phyloP scores from a whole-genome alignment of 2,888 invertebrate genomes.

The Apomyelois bistriatella region DNA sequence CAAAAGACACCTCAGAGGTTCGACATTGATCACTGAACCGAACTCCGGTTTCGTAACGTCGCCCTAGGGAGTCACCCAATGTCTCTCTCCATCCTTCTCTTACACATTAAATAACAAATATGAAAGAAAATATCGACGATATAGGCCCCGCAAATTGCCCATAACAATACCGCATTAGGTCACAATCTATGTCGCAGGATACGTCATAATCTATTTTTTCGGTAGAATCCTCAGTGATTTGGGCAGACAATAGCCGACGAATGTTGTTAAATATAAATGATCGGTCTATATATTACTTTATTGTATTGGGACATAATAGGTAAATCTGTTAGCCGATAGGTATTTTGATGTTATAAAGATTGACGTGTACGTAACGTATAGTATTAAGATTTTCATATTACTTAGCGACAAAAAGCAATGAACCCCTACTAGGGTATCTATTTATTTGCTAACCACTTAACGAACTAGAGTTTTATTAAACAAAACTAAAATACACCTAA shows the following conservation, averaged over 20 bases:
- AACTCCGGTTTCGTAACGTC: conserved; percentile 70
- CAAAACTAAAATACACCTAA: too few relatives aligned
- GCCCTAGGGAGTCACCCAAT: conserved; percentile 56
- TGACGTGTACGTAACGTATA: too few relatives aligned
- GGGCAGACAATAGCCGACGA: conserved; percentile 30
- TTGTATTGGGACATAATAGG: not conserved
- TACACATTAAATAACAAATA: conserved; percentile 43
- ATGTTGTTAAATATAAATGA: conserved; percentile 30
- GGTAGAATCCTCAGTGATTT: conserved; percentile 41
- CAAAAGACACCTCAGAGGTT: conserved; percentile 64
- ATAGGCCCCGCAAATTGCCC: conserved; percentile 55
- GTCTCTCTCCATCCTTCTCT: conserved; percentile 48
- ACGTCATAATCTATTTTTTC: conserved; percentile 42
- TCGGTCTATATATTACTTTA: not conserved
- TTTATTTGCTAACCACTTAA: too few relatives aligned
- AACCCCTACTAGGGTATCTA: too few relatives aligned
- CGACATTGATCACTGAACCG: conserved; percentile 64
- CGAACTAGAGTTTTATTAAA: too few relatives aligned
- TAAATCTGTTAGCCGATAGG: not conserved
- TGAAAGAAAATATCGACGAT: conserved; percentile 50
- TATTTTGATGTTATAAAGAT: not conserved
- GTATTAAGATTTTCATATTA: too few relatives aligned
- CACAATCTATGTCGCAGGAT: conserved; percentile 50
- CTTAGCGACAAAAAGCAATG: too few relatives aligned
- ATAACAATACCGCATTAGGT: conserved; percentile 62